A percentile compares a stretch with the other conserved stretches of the same genome.
These are phyloP conservation scores for Thysanoteuthis rhombus DNA, from an alignment of 2,888 invertebrate species.

Conservation along the genomic window DNA sequence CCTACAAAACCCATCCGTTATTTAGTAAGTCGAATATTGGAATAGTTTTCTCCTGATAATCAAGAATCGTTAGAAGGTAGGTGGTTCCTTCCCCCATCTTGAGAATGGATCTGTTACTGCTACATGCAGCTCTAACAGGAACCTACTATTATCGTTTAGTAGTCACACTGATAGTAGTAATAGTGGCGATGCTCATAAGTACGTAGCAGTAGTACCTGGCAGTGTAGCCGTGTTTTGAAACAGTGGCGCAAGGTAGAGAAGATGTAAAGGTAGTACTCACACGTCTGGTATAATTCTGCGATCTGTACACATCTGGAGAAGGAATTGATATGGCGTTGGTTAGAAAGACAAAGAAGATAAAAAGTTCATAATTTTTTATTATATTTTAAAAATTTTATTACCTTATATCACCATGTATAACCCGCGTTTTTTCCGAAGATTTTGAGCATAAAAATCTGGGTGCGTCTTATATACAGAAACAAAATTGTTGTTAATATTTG, in stretches of 20 bases:
- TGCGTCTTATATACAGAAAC: too few relatives aligned
- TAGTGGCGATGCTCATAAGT: not conserved
- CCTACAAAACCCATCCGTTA: too few relatives aligned
- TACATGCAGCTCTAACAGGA: not conserved
- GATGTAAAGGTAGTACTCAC: not conserved
- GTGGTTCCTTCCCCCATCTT: too few relatives aligned
- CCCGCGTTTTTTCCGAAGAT: too few relatives aligned
- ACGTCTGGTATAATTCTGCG: not conserved
- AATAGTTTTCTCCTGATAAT: too few relatives aligned
- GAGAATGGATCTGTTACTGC: not conserved
- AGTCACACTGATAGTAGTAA: not conserved
- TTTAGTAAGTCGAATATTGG: too few relatives aligned
- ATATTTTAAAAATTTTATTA: too few relatives aligned
- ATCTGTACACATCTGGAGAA: not conserved
- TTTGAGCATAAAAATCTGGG: too few relatives aligned
- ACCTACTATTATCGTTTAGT: not conserved
- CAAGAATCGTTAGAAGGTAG: too few relatives aligned
- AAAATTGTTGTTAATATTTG: too few relatives aligned
- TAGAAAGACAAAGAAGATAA: not conserved
- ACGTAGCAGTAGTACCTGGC: not conserved
- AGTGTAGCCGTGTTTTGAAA: not conserved
- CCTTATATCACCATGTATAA: too few relatives aligned
- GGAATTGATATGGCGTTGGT: not conserved
- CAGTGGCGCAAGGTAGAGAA: not conserved
- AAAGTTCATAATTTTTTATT: not conserved